Evolutionary conservation across 2,888 invertebrate species (phyloP).

Genomic region (Pecten maximus): DNA sequence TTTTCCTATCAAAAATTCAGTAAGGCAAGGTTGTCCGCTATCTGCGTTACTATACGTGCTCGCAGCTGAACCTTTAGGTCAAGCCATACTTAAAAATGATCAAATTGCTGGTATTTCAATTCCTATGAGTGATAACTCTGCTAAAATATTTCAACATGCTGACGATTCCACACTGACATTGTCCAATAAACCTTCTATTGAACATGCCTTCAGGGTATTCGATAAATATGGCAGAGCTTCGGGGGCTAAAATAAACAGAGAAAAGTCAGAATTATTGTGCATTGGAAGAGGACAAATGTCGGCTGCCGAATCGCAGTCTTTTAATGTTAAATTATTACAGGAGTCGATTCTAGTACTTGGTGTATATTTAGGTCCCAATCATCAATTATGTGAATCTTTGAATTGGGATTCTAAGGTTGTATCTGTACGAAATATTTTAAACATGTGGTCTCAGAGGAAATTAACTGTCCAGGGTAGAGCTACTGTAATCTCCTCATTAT

Average conservation of each 20-base stretch:
- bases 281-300: neutral
- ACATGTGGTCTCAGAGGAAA: neutral
- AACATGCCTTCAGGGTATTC: neutral
- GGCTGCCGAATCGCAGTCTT: neutral
- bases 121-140: neutral
- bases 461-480: slow-evolving; percentile 37
- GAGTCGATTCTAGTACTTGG: neutral
- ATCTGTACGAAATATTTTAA: neutral
- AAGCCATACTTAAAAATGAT: no score
- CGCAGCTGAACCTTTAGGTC: slow-evolving; percentile 10
- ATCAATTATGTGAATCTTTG: neutral
- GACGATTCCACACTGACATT: slow-evolving; percentile 35
- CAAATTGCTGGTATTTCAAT: slow-evolving; percentile 3
- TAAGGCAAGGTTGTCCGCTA: slow-evolving; percentile 33
- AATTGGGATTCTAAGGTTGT: slow-evolving; percentile 14
- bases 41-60: slow-evolving; percentile 36
- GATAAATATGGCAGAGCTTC: neutral
- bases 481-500: no score
- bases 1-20: slow-evolving; percentile 32
- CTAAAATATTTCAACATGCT: slow-evolving; percentile 39
- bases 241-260: neutral
- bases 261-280: slow-evolving; percentile 24
- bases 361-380: neutral
- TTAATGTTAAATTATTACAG: neutral
- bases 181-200: slow-evolving; percentile 11